Evolutionary conservation across 2,797 vertebrate species (phyloP).

Genomic region (Carapus acus): DNA sequence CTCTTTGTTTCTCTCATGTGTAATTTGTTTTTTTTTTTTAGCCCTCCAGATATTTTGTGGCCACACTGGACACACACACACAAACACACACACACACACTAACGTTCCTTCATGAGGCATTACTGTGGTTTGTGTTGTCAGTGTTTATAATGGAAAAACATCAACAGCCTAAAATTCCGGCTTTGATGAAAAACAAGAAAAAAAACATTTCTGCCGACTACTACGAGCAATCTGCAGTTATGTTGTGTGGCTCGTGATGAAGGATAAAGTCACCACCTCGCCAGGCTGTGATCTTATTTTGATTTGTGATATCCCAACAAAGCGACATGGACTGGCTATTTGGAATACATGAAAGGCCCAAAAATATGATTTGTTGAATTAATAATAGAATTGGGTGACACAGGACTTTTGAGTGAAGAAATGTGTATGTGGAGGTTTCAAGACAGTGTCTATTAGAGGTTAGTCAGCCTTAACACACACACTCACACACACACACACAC

Average conservation of each 20-base stretch:
- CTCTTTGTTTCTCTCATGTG: neutral
- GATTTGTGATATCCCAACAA: neutral
- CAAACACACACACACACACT: too few species aligned
- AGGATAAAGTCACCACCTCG: slow-evolving; percentile 19
- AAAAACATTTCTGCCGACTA: slow-evolving; percentile 12
- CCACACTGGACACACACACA: neutral
- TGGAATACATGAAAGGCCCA: neutral
- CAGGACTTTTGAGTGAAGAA: neutral
- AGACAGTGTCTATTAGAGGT: neutral
- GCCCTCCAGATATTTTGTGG: slow-evolving; percentile 28
- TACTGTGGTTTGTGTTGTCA: slow-evolving; percentile 12
- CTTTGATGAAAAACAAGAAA: slow-evolving; percentile 46
- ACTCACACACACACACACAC: neutral
- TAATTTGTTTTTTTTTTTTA: slow-evolving; percentile 11
- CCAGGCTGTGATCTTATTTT: neutral
- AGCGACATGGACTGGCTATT: neutral
- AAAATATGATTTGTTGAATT: neutral
- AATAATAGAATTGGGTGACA: neutral
- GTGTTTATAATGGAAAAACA: slow-evolving; percentile 6
- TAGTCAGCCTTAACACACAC: slow-evolving; percentile 1
- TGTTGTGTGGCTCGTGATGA: slow-evolving; percentile 7
- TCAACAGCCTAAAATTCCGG: slow-evolving; percentile 15
- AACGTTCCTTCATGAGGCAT: slow-evolving; percentile 20
- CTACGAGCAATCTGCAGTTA: slow-evolving; percentile 4
- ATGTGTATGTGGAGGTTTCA: neutral